Evolutionary conservation across 2,888 invertebrate species (phyloP), one percentile per base, ranked within the genome.

Genomic region (Eudasyphora cyanicolor): DNA sequence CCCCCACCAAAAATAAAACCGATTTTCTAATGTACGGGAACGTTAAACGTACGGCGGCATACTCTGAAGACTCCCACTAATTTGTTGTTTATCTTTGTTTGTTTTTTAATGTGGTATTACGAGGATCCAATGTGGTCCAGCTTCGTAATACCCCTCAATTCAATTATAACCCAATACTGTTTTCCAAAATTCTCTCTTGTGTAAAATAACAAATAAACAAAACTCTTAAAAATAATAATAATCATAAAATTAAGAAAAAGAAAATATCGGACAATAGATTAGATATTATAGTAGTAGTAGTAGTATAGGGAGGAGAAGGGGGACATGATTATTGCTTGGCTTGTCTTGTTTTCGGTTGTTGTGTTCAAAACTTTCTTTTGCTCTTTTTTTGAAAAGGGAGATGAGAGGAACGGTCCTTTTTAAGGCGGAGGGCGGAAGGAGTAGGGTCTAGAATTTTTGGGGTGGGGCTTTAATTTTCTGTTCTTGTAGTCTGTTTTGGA

Each of bases 41-140:
- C n/a, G n/a, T n/a, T n/a, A n/a, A n/a, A n/a, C n/a, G n/a, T n/a
- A n/a, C n/a, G n/a, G n/a, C n/a, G 38, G 2, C 14, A 38, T 38
- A 12, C 38, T 8, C 38, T 6, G 12, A 12, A 38, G 8, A 38
- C 8, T 6, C 14, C 14, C 3, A 38, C 38, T 38, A 14, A 17
- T 27, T 27, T 27, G 57, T 14, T 27, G 24, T 12, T 32, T 60
- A 3, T 60, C 2, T n/a, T 60, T 60, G 4, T 60, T 60, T 29
- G n/a, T 1, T n/a, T n/a, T n/a, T n/a, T n/a, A n/a, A n/a, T 27
- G 57, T 57, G 57, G 14, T 57, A 57, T 57, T 57, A 24, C 76
- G 35, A 71, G 80, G 77, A 77, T 79, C 82, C 82, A 79, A 79
- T 83, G 79, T 83, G 83, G 83, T 57, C 76, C 83, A 80, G 70